Conservation (phyloP, 2,888 invertebrate species). For the Euphydryas editha region DNA sequence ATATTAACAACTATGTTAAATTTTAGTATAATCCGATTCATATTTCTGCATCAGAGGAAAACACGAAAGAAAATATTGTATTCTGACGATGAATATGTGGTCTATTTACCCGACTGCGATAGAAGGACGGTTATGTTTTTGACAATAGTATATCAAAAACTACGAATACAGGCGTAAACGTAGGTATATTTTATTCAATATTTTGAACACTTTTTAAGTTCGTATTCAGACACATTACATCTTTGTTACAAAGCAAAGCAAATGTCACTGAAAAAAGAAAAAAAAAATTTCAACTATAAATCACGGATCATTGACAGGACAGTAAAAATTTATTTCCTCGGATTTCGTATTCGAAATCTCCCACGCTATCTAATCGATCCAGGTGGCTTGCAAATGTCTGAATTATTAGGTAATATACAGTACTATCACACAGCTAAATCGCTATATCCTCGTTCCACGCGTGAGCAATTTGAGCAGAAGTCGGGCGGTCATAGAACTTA, state of each 20-base stretch:
- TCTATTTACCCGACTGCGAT: no score
- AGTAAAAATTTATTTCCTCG: conserved; percentile 20
- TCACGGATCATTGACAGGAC: conserved; percentile 5
- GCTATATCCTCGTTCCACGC: conserved; percentile 40
- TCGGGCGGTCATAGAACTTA: conserved; percentile 73
- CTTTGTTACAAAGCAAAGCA: not conserved
- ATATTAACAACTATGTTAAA: no score
- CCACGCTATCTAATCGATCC: conserved; percentile 32
- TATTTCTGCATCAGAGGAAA: no score
- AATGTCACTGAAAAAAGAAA: not conserved
- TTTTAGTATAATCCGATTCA: no score
- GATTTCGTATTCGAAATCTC: conserved; percentile 22
- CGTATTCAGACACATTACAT: no score
- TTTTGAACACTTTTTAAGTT: no score
- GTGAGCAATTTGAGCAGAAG: conserved; percentile 39
- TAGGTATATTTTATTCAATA: no score
- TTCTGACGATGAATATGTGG: no score
- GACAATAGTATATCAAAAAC: no score
- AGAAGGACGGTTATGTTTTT: no score
- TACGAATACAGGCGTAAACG: no score
- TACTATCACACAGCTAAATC: conserved; percentile 46
- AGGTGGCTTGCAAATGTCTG: conserved; percentile 39
- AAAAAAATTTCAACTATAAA: conserved; percentile 3
- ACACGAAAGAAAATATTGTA: no score
- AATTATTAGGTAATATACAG: conserved; percentile 43